Percentiles rank a stretch among this genome's conserved stretches.
Conservation (phyloP, 2,797 vertebrate genomes). For the Phaenicophaeus curvirostris region DNA sequence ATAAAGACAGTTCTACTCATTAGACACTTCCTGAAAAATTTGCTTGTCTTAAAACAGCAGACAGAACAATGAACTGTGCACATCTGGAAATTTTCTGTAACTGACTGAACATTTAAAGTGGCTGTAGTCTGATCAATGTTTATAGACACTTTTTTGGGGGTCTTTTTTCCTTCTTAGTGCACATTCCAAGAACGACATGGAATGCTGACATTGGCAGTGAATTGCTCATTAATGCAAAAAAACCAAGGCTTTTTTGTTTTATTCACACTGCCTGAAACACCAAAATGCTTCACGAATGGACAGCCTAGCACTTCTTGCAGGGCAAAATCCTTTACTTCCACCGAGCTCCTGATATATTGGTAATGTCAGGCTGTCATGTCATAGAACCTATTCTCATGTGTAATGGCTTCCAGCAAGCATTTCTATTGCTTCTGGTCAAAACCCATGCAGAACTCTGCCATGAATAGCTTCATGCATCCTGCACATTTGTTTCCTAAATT, state of each 20-base stretch:
- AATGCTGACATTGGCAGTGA: not conserved
- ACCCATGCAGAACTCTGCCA: not conserved
- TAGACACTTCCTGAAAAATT: not conserved
- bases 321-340: slow-evolving; percentile 13
- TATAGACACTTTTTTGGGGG: not conserved
- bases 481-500: slow-evolving; percentile 29
- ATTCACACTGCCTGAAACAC: not conserved
- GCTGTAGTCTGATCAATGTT: not conserved
- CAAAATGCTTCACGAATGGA: not conserved
- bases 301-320: not conserved
- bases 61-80: not conserved
- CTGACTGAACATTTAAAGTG: not conserved
- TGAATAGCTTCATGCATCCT: slow-evolving; percentile 37
- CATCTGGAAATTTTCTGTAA: not conserved
- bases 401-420: slow-evolving; percentile 58
- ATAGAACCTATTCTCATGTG: slow-evolving; percentile 12
- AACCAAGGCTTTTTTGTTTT: not conserved
- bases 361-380: slow-evolving; percentile 61
- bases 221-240: not conserved
- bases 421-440: slow-evolving; percentile 48
- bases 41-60: not conserved
- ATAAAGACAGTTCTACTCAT: not conserved
- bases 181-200: not conserved
- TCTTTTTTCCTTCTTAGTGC: not conserved
- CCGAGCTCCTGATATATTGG: slow-evolving; percentile 27